Evolutionary conservation across 2,113 vertebrate genomes (phyloP).

Genomic region (Archilochus colubris): DNA sequence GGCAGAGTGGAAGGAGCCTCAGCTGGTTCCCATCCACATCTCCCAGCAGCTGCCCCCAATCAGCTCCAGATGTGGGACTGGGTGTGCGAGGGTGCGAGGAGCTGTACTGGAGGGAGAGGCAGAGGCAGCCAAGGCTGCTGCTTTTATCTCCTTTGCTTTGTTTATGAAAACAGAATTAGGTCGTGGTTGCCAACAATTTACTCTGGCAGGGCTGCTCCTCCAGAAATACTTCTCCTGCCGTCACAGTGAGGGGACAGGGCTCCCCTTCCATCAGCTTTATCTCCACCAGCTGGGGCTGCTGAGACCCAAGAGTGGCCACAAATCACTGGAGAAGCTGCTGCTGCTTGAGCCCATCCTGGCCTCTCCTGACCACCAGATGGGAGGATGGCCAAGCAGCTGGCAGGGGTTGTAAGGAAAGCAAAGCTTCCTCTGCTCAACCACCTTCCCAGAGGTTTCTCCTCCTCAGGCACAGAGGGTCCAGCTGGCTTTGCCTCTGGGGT

Average conservation of each 20-base stretch:
- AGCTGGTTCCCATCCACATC: background rate
- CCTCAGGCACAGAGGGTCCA: rapidly evolving
- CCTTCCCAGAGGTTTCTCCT: background rate
- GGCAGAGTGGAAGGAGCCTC: background rate
- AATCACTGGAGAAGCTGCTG: background rate
- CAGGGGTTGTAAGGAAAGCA: background rate
- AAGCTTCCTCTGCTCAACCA: background rate
- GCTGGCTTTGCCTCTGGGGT: background rate
- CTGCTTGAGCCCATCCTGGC: background rate
- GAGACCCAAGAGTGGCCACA: rapidly evolving
- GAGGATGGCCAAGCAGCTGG: background rate
- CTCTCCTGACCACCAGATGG: rapidly evolving
- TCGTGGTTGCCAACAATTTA: background rate
- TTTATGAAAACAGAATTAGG: background rate
- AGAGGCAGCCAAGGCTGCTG: background rate
- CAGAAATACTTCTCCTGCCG: background rate
- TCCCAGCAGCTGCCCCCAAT: constrained; percentile 17
- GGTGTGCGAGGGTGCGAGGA: background rate
- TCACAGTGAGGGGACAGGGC: rapidly evolving
- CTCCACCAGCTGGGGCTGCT: background rate
- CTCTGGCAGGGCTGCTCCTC: background rate
- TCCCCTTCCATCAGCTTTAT: background rate
- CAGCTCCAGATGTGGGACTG: constrained; percentile 52
- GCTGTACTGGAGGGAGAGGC: background rate
- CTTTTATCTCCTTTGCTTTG: background rate